phyloP scores from a whole-genome alignment of 2,113 vertebrate species.

The Dasyornis broadbenti region DNA sequence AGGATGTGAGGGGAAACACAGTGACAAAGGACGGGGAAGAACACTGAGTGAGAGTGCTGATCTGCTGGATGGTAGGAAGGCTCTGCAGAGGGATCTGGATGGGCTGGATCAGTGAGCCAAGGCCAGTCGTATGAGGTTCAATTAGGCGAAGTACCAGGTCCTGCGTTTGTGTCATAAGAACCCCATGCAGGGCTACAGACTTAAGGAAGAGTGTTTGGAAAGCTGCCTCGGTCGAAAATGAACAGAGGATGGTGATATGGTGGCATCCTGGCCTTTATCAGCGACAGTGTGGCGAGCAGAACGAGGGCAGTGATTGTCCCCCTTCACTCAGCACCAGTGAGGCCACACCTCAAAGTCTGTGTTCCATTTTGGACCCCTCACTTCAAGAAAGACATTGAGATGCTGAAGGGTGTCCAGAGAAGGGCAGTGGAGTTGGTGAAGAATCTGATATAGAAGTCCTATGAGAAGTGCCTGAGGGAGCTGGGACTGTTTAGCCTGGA shows the following conservation, averaged over 20 bases:
- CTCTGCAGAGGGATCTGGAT: background rate
- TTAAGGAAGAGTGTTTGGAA: background rate
- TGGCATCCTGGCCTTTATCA: background rate
- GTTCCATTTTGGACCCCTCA: background rate
- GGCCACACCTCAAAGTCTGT: background rate
- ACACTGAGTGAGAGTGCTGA: background rate
- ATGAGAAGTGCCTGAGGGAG: background rate
- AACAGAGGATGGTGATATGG: background rate
- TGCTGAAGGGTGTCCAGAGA: background rate
- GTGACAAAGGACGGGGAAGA: background rate
- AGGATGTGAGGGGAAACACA: no score
- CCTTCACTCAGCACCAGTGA: background rate
- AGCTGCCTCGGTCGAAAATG: background rate
- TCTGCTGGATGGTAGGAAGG: background rate
- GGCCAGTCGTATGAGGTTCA: background rate
- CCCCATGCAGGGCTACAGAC: background rate
- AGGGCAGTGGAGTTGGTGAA: background rate
- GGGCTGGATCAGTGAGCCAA: no score
- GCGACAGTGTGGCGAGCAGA: background rate
- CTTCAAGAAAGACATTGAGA: background rate
- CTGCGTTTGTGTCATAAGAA: background rate
- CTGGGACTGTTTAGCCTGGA: background rate
- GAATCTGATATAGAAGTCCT: background rate
- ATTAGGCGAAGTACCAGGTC: background rate
- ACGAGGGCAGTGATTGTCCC: background rate